Base-by-base conservation (phyloP, 2,888 invertebrate species). In the Oscheius sp. region DNA sequence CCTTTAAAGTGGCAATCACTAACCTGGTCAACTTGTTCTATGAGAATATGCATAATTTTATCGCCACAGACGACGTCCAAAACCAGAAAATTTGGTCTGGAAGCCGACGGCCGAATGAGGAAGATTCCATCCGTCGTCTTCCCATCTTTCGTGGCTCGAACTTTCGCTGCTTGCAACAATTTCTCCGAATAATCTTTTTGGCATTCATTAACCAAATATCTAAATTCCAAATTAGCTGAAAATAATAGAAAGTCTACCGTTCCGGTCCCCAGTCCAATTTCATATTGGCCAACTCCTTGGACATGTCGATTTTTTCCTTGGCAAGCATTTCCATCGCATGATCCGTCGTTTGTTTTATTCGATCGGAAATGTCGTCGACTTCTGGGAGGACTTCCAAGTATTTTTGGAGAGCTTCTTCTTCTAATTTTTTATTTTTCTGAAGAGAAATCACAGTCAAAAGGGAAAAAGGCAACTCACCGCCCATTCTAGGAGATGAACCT, bases 31-130 rank as follows among this genome's bases (percentile, higher is more conserved):
- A 70, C 75, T 52, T 83, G 80, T 43, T 80, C 81, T 13, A 80
- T 77, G 43, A 77, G 72, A 92, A 92, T 91, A 35, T 83, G 83
- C 1, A 79, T 78, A 5, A 83, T 74, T 21, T 77, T 76, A 23
- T 79, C 80, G 0, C 75, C 76, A 55, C 75, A 52, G 16, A 83
- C 76, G 1, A 83, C 78, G 35, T 75, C 77, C 16, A 83, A 69
- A n/a, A 81, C 81, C 35, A 81, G 68, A 52, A 76, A 76, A 23
- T 76, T 72, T 0, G 71, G n/a, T 70, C 81, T 76, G 52, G 93
- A 93, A 66, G 93, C 92, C 79, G 94, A 94, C 68, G 90, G 90
- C 77, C 98, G 92, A 82, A 99, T 94, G 75, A 99, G 92, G 90
- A 98, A 99, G 56, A 98, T 96, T 72, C 98, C 98, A 87, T 94